A percentile compares a stretch with the other conserved stretches of the same genome.
phyloP scores from a whole-genome alignment of 1,140 invertebrate species.

The Drosophila paulistorum region DNA sequence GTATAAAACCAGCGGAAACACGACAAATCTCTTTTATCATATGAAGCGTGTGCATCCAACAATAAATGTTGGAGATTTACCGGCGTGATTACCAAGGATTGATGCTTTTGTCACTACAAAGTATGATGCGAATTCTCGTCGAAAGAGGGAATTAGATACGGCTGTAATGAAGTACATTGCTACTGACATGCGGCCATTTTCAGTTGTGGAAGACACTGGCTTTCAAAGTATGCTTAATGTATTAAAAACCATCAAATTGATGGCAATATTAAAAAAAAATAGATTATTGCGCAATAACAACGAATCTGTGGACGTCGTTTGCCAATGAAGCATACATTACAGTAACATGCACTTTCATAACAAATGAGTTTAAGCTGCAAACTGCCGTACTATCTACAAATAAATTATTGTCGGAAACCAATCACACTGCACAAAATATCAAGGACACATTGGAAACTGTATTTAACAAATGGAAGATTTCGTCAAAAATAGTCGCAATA shows the following conservation, averaged over 20 bases:
- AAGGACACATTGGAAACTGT: constrained; percentile 12
- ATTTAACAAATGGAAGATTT: constrained; percentile 28
- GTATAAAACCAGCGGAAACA: constrained; percentile 29
- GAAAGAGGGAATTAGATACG: constrained; percentile 19
- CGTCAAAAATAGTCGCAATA: constrained; percentile 13
- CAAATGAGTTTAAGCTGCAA: constrained; percentile 21
- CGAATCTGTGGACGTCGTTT: constrained; percentile 30
- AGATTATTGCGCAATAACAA: constrained; percentile 26
- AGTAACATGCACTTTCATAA: constrained; percentile 29
- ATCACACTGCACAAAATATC: constrained; percentile 36
- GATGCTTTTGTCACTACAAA: constrained; percentile 1
- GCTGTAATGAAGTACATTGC: constrained; percentile 14
- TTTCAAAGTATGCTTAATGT: constrained; percentile 11
- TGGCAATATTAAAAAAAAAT: neutral
- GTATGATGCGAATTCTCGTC: constrained; percentile 1
- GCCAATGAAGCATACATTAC: constrained; percentile 28
- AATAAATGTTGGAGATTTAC: constrained; percentile 6
- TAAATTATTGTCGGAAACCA: constrained; percentile 14
- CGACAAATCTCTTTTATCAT: constrained; percentile 28
- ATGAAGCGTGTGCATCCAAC: constrained; percentile 22
- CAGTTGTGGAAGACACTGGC: constrained; percentile 26
- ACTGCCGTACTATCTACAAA: constrained; percentile 32
- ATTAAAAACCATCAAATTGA: constrained; percentile 10
- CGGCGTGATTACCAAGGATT: neutral
- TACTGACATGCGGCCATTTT: constrained; percentile 21